Evolutionary conservation across 2,113 vertebrate genomes (phyloP).

Genomic region (Alces alces): DNA sequence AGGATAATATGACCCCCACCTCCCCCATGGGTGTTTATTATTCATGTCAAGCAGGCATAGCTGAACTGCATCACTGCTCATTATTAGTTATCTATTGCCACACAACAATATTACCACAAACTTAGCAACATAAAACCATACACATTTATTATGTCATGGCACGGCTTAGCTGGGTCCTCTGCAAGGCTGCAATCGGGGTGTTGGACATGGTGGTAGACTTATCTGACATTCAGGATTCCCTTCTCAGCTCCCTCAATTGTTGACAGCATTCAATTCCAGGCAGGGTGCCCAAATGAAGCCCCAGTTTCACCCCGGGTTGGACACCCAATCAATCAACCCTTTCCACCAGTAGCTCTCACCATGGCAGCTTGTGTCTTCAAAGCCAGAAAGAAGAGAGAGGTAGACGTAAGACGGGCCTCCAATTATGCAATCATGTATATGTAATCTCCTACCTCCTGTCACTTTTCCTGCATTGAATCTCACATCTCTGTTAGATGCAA

Average conservation of each 20-base stretch:
- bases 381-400: not conserved
- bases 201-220: not conserved
- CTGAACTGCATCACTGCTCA: not conserved
- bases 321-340: not conserved
- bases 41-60: not conserved
- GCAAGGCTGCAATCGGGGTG: not conserved
- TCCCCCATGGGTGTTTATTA: not conserved
- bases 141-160: not conserved
- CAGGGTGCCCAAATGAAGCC: not conserved
- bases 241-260: not conserved
- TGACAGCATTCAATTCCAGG: not conserved
- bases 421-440: not conserved
- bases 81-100: not conserved
- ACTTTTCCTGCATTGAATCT: not conserved
- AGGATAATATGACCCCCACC: not conserved
- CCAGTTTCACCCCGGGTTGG: not conserved
- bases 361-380: not conserved
- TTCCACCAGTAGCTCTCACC: not conserved
- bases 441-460: not conserved
- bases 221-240: not conserved
- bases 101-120: too few relatives aligned
- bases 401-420: not conserved
- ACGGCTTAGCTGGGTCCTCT: not conserved
- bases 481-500: not conserved
- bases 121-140: not conserved